Conservation (phyloP, 2,113 vertebrate species). For the Phycodurus eques region DNA sequence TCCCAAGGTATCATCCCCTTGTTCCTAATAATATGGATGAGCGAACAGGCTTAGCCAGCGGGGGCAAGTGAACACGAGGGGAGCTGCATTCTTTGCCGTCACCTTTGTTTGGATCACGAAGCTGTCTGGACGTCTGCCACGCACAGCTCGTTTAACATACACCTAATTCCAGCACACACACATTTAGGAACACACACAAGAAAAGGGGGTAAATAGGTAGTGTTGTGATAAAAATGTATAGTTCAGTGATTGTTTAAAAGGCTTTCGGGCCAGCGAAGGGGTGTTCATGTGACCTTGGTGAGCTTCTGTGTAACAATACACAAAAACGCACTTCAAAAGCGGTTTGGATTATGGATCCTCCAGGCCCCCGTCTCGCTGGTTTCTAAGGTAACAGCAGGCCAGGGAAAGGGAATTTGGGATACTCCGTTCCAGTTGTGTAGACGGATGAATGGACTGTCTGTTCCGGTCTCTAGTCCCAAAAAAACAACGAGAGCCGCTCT, state of each 20-base stretch:
- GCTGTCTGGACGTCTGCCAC: constrained; percentile 45
- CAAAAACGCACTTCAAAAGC: constrained; percentile 16
- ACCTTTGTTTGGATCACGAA: constrained; percentile 51
- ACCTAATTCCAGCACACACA: constrained; percentile 9
- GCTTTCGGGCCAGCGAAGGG: background rate
- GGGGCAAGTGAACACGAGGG: constrained; percentile 43
- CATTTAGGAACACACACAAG: constrained; percentile 10
- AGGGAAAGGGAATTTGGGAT: constrained; percentile 56
- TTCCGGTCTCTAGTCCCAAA: constrained; percentile 47
- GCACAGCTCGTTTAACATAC: constrained; percentile 29
- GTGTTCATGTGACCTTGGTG: constrained; percentile 42
- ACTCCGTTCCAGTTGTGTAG: constrained; percentile 60
- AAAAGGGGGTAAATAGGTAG: constrained; percentile 46
- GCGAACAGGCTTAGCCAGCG: constrained; percentile 53
- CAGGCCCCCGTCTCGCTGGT: constrained; percentile 47
- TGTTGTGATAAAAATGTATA: constrained; percentile 36
- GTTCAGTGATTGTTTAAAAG: constrained; percentile 43
- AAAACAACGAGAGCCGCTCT: constrained; percentile 22
- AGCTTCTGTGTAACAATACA: constrained; percentile 31
- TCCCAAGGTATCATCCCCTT: constrained; percentile 50
- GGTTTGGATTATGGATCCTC: constrained; percentile 32
- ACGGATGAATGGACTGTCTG: constrained; percentile 68
- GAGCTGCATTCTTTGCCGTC: constrained; percentile 53
- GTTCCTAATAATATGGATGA: constrained; percentile 49
- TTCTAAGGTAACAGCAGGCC: constrained; percentile 66